A percentile compares a stretch with the other conserved stretches of the same genome.
Conservation (phyloP, 2,797 vertebrate species). For the Eidolon dupreanum region DNA sequence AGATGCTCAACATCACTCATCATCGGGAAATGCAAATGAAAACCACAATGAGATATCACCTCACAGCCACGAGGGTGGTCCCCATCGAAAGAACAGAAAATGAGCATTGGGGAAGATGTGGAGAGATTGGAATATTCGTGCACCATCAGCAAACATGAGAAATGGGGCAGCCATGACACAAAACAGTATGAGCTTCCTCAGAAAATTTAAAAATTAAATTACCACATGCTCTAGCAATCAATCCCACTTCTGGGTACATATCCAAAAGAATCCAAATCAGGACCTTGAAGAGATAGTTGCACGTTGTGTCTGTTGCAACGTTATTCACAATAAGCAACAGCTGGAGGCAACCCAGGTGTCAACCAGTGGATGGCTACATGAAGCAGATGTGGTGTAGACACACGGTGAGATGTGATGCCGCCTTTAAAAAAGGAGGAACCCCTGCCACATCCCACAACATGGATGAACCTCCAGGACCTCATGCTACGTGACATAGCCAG, state of each 20-base stretch:
- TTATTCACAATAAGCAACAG: neutral
- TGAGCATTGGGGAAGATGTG: neutral
- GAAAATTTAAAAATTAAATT: neutral
- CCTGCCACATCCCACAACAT: neutral
- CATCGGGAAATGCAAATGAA: neutral
- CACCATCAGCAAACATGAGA: neutral
- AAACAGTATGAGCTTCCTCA: neutral
- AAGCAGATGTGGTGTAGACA: neutral
- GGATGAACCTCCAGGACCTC: too few species aligned
- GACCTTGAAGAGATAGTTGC: neutral
- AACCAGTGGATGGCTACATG: neutral
- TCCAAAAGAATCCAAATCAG: neutral
- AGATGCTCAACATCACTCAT: neutral
- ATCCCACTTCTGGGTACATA: neutral
- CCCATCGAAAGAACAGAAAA: neutral
- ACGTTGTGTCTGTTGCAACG: neutral
- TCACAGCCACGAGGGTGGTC: neutral
- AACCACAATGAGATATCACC: neutral
- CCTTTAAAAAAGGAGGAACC: neutral
- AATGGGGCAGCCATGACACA: neutral
- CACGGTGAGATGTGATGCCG: neutral
- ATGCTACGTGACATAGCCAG: neutral
- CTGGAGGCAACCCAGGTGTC: neutral
- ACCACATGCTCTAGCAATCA: neutral
- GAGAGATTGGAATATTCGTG: neutral